Evolutionary conservation across 2,797 vertebrate genomes (phyloP), one percentile per base, ranked within the genome.

Genomic region (Sebastes alutus): DNA sequence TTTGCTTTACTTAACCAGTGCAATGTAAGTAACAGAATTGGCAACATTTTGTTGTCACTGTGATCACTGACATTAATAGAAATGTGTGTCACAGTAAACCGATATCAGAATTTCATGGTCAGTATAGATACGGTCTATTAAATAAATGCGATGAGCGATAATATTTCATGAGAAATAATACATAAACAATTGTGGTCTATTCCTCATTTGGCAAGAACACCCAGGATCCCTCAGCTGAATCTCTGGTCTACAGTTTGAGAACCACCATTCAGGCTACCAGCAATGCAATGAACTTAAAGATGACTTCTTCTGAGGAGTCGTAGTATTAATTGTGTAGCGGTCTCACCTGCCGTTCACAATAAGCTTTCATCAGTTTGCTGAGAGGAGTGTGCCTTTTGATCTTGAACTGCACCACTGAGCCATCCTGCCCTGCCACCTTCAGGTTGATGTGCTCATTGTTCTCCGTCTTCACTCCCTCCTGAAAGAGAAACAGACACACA

Each of bases 311-410:
- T 14, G 18, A 65, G 12, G 7, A 18, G 18, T 4, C 18, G 27
- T 12, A 16, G n/a, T 35, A 35, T 1, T n/a, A 42, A 2, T 0
- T 38, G 56, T 67, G 63, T 3, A 3, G 10, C 14, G 9, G 33
- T 4, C 87, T 77, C 88, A 97, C 98, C 97, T 97, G 97, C 88
- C 97, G 95, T 94, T 98, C 97, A 85, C 98, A 98, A 93, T 97
- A 97, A 2, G 96, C 97, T 91, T 97, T 97, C 98, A 99, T 98
- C 80, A 98, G 96, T 96, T 97, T 98, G 95, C 94, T 96, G 86
- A 99, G 96, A 0, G 97, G 97, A 16, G 97, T 97, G 90, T 97
- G 97, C 87, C 97, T 95, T 93, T 98, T 99, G 81, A 98, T 98
- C 89, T 98, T 97, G 87, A 99, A 98, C 83, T 97, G 97, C 88